Conservation (phyloP, 2,888 invertebrate species). For the Parasteatoda lunata region DNA sequence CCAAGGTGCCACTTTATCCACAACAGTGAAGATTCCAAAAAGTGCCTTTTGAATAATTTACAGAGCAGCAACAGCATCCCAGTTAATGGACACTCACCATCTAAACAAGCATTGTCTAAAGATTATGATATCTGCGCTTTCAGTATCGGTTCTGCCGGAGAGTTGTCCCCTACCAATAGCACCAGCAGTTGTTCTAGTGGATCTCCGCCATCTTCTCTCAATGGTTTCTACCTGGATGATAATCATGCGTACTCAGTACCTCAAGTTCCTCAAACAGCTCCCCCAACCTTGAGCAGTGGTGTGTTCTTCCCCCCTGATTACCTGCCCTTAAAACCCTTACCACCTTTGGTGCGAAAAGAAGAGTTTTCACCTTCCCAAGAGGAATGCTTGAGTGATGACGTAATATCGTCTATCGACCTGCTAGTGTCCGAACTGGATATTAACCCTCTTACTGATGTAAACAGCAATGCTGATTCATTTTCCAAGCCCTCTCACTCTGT, state of each 20-base stretch:
- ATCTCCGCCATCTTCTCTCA: constrained; percentile 45
- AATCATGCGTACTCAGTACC: neutral
- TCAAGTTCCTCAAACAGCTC: constrained; percentile 50
- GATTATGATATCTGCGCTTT: constrained; percentile 71
- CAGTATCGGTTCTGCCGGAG: constrained; percentile 72
- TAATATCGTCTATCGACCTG: constrained; percentile 43
- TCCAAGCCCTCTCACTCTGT: constrained; percentile 26
- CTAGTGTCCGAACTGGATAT: constrained; percentile 60
- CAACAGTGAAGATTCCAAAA: constrained; percentile 75
- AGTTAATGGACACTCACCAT: constrained; percentile 56
- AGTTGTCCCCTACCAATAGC: constrained; percentile 61
- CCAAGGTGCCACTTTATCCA: constrained; percentile 97
- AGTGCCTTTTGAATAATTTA: constrained; percentile 56
- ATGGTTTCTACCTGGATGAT: constrained; percentile 45
- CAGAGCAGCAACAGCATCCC: constrained; percentile 18
- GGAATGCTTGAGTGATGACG: constrained; percentile 1
- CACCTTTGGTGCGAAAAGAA: constrained; percentile 20
- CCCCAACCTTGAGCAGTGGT: constrained; percentile 20
- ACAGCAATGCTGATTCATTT: constrained; percentile 21
- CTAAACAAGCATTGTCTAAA: constrained; percentile 71
- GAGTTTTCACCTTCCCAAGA: constrained; percentile 9
- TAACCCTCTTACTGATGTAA: constrained; percentile 13
- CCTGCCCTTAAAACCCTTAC: constrained; percentile 11
- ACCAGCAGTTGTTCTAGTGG: constrained; percentile 53
- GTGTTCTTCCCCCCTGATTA: constrained; percentile 41